Percentiles rank a stretch among this genome's conserved stretches.
phyloP scores from a whole-genome alignment of 2,888 invertebrate genomes.

The Metalampra italica region DNA sequence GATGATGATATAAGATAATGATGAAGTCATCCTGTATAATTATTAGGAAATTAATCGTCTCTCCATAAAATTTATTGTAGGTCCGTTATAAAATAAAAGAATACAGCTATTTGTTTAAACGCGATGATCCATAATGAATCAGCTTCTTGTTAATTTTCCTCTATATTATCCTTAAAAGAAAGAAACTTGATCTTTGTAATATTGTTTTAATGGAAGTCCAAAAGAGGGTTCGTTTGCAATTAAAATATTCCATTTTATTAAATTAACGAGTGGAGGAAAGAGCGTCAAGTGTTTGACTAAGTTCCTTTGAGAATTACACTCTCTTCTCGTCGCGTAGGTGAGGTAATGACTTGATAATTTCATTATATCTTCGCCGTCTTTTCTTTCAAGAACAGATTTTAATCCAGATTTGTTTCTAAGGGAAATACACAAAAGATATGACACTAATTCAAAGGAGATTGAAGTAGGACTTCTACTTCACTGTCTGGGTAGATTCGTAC shows the following conservation, averaged over 20 bases:
- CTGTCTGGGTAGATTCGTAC: no score
- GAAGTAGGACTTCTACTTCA: no score
- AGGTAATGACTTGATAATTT: constrained; percentile 2
- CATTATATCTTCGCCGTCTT: background rate
- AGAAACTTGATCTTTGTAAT: constrained; percentile 23
- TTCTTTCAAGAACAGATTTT: background rate
- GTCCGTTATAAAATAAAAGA: no score
- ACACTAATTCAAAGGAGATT: no score
- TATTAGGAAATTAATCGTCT: no score
- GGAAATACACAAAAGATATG: no score
- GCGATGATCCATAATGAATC: no score
- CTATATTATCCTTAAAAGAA: constrained; percentile 4
- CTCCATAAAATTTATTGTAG: no score
- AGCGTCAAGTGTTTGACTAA: constrained; percentile 28
- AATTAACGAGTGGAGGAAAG: constrained; percentile 43
- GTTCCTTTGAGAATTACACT: constrained; percentile 13
- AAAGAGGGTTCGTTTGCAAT: constrained; percentile 42
- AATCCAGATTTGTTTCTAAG: no score
- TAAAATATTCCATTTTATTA: constrained; percentile 57
- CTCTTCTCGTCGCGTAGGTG: constrained; percentile 1
- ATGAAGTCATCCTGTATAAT: no score
- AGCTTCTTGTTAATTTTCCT: background rate
- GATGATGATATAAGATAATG: no score
- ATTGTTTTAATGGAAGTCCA: constrained; percentile 41
- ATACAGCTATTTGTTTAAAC: no score